phyloP scores from a whole-genome alignment of 2,113 vertebrate genomes.

The Protobothrops mucrosquamatus region DNA sequence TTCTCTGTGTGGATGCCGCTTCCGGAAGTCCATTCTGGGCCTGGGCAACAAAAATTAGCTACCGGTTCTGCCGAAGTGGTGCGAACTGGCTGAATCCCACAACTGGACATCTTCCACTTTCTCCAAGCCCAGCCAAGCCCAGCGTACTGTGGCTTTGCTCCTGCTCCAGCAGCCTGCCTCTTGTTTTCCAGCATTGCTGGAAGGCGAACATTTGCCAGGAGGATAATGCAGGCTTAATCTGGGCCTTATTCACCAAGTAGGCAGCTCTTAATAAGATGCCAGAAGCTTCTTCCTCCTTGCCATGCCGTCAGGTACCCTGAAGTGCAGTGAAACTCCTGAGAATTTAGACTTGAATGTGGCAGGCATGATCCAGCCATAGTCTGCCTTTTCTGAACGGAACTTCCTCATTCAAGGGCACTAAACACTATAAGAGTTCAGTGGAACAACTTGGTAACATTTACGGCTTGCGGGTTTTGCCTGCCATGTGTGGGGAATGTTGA shows the following conservation, averaged over 20 bases:
- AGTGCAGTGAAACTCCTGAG: neutral
- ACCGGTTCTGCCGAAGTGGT: too few species aligned
- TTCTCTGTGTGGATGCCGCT: too few species aligned
- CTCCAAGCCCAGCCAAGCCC: conserved; percentile 27
- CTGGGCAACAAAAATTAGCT: too few species aligned
- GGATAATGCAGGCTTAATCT: conserved; percentile 12
- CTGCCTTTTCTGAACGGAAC: neutral
- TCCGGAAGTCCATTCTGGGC: too few species aligned
- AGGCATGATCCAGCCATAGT: neutral
- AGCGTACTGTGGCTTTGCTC: conserved; percentile 39
- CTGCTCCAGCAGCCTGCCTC: conserved; percentile 38
- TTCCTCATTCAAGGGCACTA: neutral
- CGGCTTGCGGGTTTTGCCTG: neutral
- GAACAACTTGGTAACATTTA: neutral
- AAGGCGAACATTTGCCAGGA: conserved; percentile 4
- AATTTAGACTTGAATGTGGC: neutral
- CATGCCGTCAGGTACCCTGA: too few species aligned
- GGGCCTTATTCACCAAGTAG: conserved; percentile 25
- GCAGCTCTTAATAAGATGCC: neutral
- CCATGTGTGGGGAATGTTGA: too few species aligned
- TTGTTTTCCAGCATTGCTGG: neutral
- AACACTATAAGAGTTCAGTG: too few species aligned
- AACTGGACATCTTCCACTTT: too few species aligned
- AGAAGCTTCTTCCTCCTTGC: neutral
- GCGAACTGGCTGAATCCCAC: too few species aligned